Evolutionary conservation across 2,113 vertebrate species (phyloP).

Genomic region (pig (Sus scrofa)): DNA sequence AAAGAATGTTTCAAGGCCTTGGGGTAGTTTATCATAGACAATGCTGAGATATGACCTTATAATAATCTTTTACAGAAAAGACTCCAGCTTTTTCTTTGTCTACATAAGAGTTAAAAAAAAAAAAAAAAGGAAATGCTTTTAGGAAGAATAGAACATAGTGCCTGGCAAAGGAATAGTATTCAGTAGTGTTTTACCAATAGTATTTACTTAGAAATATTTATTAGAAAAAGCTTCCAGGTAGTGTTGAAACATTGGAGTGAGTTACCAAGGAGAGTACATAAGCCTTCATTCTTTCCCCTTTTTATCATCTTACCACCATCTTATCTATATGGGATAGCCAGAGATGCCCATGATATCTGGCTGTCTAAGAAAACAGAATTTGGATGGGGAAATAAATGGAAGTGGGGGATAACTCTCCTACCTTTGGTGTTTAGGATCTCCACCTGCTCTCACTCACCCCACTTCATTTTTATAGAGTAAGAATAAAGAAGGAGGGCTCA

Average conservation of each 20-base stretch:
- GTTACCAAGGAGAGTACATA: slow-evolving; percentile 5
- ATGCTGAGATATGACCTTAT: background rate
- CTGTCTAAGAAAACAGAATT: background rate
- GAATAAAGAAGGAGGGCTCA: background rate
- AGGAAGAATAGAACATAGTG: background rate
- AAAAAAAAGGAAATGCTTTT: slow-evolving; percentile 38
- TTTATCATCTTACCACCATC: background rate
- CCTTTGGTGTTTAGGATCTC: background rate
- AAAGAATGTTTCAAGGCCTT: background rate
- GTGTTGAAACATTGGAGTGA: slow-evolving; percentile 23
- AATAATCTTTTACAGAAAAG: background rate
- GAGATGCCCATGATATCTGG: background rate
- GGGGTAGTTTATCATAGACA: background rate
- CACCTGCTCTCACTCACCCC: background rate
- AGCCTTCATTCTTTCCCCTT: background rate
- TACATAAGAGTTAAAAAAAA: background rate
- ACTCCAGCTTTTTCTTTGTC: slow-evolving; percentile 31
- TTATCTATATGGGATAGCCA: background rate
- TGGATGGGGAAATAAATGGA: background rate
- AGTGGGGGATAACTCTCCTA: background rate
- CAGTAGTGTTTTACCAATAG: background rate
- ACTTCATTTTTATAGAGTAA: background rate
- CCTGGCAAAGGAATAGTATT: slow-evolving; percentile 31
- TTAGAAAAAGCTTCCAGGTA: slow-evolving; percentile 43
- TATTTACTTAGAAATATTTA: slow-evolving; percentile 64